These are phyloP conservation scores for Epizoanthus ramosus DNA, from an alignment of 92 coral and sea anemone species.

Conservation along the genomic window DNA sequence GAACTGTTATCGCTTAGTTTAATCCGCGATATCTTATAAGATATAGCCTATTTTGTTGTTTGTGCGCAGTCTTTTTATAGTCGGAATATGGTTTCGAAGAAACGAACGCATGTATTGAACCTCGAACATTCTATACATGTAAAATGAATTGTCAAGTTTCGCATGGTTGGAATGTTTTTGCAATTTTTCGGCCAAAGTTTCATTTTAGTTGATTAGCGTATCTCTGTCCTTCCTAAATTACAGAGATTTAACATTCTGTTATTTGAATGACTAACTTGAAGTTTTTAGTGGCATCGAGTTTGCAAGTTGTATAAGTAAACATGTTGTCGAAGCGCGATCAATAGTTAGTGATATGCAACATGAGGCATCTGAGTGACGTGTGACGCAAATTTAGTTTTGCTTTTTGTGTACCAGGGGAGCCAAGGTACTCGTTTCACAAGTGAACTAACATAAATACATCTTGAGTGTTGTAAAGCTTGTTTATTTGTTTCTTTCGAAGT, in stretches of 20 bases:
- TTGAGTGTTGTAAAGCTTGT: slow-evolving; percentile 11
- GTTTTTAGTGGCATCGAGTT: neutral
- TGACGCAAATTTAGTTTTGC: neutral
- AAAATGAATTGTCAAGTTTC: slow-evolving; percentile 18
- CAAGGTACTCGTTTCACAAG: neutral
- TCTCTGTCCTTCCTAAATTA: neutral
- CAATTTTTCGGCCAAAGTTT: neutral
- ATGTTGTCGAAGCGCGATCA: slow-evolving; percentile 3
- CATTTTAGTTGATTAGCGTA: neutral
- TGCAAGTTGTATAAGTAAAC: slow-evolving; percentile 32
- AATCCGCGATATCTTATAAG: slow-evolving; percentile 12
- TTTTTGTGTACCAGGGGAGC: neutral
- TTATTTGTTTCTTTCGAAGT: slow-evolving; percentile 17
- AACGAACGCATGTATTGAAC: neutral
- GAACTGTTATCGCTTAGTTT: slow-evolving; percentile 10
- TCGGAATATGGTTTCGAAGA: slow-evolving; percentile 3
- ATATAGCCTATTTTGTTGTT: neutral
- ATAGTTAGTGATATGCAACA: slow-evolving; percentile 3
- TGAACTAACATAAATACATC: neutral
- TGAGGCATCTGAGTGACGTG: neutral
- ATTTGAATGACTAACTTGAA: neutral
- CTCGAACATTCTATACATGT: slow-evolving; percentile 10
- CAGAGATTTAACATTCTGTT: neutral
- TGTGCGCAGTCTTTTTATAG: neutral
- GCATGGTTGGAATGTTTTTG: slow-evolving; percentile 31